A percentile compares a stretch with the other conserved stretches of the same genome.
Conservation (phyloP, 64 coral and sea anemone genomes). For the Dendronephthya gigantea region DNA sequence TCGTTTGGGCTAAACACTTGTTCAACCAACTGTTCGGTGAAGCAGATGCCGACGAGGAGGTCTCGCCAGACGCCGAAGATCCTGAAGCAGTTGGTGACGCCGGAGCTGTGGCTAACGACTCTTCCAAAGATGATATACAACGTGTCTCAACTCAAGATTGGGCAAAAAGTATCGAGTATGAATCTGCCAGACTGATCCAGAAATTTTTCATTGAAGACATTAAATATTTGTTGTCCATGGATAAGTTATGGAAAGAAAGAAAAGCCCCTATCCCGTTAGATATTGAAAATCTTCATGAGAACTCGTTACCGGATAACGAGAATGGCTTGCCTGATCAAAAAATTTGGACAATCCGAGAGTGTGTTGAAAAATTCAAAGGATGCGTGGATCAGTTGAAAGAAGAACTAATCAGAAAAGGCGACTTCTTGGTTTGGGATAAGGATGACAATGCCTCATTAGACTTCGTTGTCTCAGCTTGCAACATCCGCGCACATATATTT, state of each 20-base stretch:
- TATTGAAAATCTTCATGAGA: neutral
- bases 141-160: slow-evolving; percentile 72
- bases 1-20: slow-evolving; percentile 98
- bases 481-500: slow-evolving; percentile 88
- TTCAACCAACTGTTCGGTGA: slow-evolving; percentile 98
- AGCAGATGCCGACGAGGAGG: slow-evolving; percentile 98
- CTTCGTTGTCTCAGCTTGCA: slow-evolving; percentile 82
- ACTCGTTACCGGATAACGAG: neutral
- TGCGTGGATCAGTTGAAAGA: slow-evolving; percentile 58
- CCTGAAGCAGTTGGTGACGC: slow-evolving; percentile 72
- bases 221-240: slow-evolving; percentile 98
- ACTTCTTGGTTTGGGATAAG: slow-evolving; percentile 94
- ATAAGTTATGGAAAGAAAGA: slow-evolving; percentile 94
- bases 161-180: slow-evolving; percentile 76
- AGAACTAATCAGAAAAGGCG: slow-evolving; percentile 53
- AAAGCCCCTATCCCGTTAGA: slow-evolving; percentile 52
- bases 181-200: slow-evolving; percentile 60
- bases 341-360: slow-evolving; percentile 79
- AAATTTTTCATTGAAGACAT: slow-evolving; percentile 96
- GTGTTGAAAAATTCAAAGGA: slow-evolving; percentile 45
- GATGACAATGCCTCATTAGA: slow-evolving; percentile 89
- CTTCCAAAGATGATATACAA: slow-evolving; percentile 35
- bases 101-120: slow-evolving; percentile 50
- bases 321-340: slow-evolving; percentile 70
- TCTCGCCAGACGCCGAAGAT: slow-evolving; percentile 90